These are phyloP conservation scores for Loriculus beryllinus DNA, from an alignment of 2,797 vertebrate species.

Conservation along the genomic window DNA sequence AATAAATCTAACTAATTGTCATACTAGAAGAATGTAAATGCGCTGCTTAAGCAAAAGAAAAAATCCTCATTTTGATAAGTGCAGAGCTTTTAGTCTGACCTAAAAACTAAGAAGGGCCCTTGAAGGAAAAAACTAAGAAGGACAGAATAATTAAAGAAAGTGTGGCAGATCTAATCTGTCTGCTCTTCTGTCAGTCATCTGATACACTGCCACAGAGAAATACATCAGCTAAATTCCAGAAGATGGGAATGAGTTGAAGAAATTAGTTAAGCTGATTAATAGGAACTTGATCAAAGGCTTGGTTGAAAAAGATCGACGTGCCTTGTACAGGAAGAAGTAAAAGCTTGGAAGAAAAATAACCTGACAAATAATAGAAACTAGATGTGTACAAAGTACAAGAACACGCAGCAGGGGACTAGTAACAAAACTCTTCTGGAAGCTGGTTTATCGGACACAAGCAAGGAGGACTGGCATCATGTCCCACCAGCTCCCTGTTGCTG, in stretches of 20 bases:
- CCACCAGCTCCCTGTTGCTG: fast-evolving
- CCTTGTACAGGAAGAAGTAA: neutral
- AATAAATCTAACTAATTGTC: neutral
- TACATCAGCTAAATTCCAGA: neutral
- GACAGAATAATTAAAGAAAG: constrained; percentile 28
- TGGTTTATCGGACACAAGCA: fast-evolving
- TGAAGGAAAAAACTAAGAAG: neutral
- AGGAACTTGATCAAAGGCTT: neutral
- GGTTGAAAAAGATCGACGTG: neutral
- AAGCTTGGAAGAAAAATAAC: neutral
- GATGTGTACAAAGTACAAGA: neutral
- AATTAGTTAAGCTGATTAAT: neutral
- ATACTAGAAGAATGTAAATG: neutral
- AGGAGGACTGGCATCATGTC: neutral
- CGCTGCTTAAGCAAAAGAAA: neutral
- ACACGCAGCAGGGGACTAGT: neutral
- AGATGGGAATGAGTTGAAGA: neutral
- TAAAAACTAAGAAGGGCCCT: neutral
- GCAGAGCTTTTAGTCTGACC: constrained; percentile 15
- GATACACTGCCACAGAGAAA: neutral
- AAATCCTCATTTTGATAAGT: neutral
- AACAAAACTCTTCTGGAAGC: neutral
- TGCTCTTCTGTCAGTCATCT: constrained; percentile 19
- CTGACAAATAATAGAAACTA: neutral
- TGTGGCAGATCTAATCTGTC: constrained; percentile 30